Base-by-base conservation (phyloP, 2,113 vertebrate species). In the Sinocyclocheilus anophthalmus region DNA sequence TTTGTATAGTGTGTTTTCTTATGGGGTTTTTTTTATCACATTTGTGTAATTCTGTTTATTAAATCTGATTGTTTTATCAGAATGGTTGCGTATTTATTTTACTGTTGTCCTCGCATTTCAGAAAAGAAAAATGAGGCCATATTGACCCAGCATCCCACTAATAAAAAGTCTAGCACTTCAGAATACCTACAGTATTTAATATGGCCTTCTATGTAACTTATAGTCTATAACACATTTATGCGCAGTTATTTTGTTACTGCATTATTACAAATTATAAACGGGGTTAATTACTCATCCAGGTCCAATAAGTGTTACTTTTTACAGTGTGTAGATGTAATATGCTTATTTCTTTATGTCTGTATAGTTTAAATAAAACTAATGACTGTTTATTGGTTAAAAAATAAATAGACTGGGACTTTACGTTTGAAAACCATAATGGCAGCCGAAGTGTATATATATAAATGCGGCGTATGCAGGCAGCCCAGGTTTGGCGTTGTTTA, bases 41-140 rank as follows among this genome's bases (percentile, higher is more conserved):
- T 83, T 86, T 85, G 85, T 87, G 50, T 85, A 87, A 77, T 78
- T 57, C 39, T 50, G 86, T 83, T 16, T 63, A 89, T 87, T 89
- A 89, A 89, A 89, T 85, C 75, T 20, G 55, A 53, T 77, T 81
- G 22, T 67, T 75, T 85, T 87, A 87, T 53, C 69, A 61, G 76
- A 65, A 85, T 72, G 16, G 16, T 11, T 53, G 24, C 20, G 22
- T 24, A n/a, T 53, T 77, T 1, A 30, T 77, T 76, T 53, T 20
- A 55, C n/a, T 33, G 48, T 1, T 55, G 45, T 8, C 5, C 24
- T 50, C 3, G 53, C 3, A 18, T 81, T 81, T 67, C 8, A 45
- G 42, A 30, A 30, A 33, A 55, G 1, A 16, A 53, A 33, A 55
- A 18, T 33, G 3, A 22, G 76, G 8, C 9, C 20, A 20, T 72